Conservation (phyloP, 2,888 invertebrate species). For the Meteorus cinctellus region DNA sequence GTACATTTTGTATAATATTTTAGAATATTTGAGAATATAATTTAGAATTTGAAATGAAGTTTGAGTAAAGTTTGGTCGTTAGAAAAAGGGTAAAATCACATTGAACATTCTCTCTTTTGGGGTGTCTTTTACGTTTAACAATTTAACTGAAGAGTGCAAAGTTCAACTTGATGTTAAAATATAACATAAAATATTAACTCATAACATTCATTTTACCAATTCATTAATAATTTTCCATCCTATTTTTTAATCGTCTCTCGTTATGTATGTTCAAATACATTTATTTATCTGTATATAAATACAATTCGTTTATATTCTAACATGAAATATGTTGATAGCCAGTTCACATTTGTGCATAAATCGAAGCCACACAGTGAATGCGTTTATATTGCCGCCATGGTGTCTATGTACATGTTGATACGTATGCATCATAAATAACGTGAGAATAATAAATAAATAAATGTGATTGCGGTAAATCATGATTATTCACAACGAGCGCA, state of each 20-base stretch:
- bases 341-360: constrained; percentile 31
- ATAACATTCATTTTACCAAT: not conserved
- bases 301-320: not conserved
- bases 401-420: constrained; percentile 54
- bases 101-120: not conserved
- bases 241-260: not conserved
- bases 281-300: not conserved
- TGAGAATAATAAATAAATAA: constrained; percentile 54
- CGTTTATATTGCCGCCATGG: constrained; percentile 33
- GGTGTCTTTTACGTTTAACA: not conserved
- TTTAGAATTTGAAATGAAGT: not conserved
- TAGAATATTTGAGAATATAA: constrained; percentile 8
- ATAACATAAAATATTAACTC: not conserved
- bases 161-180: not conserved
- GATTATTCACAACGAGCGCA: constrained; percentile 59
- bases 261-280: not conserved
- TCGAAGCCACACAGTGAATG: constrained; percentile 31
- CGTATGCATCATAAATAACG: constrained; percentile 65
- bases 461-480: constrained; percentile 68
- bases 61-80: not conserved
- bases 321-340: constrained; percentile 37
- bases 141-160: not conserved
- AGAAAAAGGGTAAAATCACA: not conserved
- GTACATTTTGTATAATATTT: not conserved
- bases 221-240: not conserved